A percentile compares a stretch with the other conserved stretches of the same genome.
These are phyloP conservation scores for Cervus canadensis DNA, from an alignment of 2,113 vertebrate species.

Conservation along the genomic window DNA sequence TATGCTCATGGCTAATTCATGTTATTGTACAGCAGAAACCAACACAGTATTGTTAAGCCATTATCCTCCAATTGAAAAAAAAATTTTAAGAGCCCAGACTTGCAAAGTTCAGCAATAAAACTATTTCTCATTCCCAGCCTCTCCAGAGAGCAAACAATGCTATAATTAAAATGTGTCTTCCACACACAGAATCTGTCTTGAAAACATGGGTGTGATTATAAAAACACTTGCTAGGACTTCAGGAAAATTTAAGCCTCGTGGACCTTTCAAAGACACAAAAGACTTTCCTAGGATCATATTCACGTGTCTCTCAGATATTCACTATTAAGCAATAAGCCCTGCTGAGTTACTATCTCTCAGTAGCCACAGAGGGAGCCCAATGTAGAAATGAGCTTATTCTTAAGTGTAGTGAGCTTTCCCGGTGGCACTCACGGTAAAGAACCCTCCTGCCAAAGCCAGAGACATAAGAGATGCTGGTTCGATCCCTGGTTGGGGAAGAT, in stretches of 20 bases:
- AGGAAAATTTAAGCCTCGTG: background rate
- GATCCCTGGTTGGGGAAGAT: background rate
- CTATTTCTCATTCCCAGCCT: background rate
- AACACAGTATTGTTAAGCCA: background rate
- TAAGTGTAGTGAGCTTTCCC: background rate
- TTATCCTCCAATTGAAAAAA: background rate
- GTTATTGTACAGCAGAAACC: background rate
- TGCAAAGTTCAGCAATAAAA: background rate
- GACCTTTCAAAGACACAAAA: background rate
- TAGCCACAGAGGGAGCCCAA: background rate
- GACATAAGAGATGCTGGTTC: background rate
- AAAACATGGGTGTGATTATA: background rate
- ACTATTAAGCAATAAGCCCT: background rate
- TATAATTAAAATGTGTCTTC: background rate
- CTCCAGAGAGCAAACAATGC: background rate
- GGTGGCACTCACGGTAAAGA: background rate
- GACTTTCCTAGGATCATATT: background rate
- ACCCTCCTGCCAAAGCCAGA: background rate
- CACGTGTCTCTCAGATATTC: background rate
- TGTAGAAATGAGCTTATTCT: background rate
- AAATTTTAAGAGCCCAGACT: background rate
- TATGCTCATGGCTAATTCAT: background rate
- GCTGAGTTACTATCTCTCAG: background rate
- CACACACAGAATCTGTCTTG: background rate
- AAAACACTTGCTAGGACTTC: background rate